A percentile compares a stretch with the other conserved stretches of the same genome.
Conservation (phyloP, 2,797 vertebrate species). For the Aldrovandia affinis region DNA sequence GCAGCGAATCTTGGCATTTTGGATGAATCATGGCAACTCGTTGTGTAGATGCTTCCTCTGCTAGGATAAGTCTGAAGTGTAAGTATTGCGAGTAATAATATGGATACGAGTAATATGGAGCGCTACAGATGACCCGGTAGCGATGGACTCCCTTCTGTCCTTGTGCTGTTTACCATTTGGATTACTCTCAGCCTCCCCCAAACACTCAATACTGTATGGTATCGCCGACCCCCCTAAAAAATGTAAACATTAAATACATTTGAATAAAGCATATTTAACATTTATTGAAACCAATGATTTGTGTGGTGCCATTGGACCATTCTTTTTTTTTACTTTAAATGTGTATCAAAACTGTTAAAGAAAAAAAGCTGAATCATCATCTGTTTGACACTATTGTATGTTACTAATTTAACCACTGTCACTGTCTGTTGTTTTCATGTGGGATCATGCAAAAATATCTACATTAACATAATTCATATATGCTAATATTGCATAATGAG, state of each 20-base stretch:
- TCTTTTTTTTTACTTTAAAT: not conserved
- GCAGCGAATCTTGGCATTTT: not conserved
- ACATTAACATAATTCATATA: not conserved
- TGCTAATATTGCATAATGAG: not conserved
- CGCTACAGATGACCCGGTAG: not conserved
- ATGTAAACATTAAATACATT: not conserved
- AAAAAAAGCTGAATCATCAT: not conserved
- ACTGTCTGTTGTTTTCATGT: not conserved
- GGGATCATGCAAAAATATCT: not conserved
- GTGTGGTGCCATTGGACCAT: not conserved
- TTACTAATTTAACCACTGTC: not conserved
- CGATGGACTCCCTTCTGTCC: not conserved
- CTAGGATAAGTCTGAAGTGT: not conserved
- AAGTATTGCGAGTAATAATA: too few relatives aligned
- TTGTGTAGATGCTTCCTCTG: not conserved
- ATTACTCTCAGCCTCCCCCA: not conserved
- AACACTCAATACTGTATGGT: not conserved
- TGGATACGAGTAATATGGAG: not conserved
- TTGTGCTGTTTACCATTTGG: not conserved
- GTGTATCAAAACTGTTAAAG: not conserved
- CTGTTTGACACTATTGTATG: not conserved
- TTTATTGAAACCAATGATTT: not conserved
- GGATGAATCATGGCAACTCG: not conserved
- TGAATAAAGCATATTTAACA: not conserved
- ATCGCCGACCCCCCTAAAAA: not conserved